These are phyloP conservation scores for Diarsia brunnea DNA, from an alignment of 2,888 invertebrate genomes.

Conservation along the genomic window DNA sequence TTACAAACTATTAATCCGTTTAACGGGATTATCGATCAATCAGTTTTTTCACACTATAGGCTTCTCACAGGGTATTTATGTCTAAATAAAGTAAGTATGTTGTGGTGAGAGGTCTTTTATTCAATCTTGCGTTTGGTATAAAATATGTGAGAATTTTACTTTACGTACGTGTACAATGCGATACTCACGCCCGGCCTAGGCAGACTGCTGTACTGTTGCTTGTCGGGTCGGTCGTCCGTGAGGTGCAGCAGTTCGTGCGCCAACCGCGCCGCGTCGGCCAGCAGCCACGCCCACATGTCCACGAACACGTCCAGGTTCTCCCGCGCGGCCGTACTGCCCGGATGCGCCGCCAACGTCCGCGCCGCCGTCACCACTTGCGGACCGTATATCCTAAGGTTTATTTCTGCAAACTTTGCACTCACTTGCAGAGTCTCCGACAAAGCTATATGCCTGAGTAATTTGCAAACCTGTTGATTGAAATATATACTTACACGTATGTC, in stretches of 20 bases:
- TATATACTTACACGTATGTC: constrained; percentile 12
- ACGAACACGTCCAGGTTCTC: constrained; percentile 99
- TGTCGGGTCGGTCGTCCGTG: constrained; percentile 91
- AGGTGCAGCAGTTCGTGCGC: constrained; percentile 97
- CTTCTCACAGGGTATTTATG: not conserved
- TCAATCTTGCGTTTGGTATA: no score
- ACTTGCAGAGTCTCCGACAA: constrained; percentile 98
- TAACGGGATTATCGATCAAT: no score
- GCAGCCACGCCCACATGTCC: constrained; percentile 98
- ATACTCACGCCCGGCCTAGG: constrained; percentile 97
- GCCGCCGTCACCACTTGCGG: constrained; percentile 98
- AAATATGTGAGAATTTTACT: not conserved
- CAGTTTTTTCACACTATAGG: not conserved
- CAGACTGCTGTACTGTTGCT: constrained; percentile 95
- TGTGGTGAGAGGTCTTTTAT: not conserved
- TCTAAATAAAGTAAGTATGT: not conserved
- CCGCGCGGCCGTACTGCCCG: constrained; percentile 98
- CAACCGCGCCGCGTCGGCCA: constrained; percentile 97
- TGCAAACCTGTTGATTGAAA: constrained; percentile 94
- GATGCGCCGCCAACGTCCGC: constrained; percentile 97
- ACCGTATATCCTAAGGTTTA: constrained; percentile 98
- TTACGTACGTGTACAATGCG: constrained; percentile 43
- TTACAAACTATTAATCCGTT: no score
- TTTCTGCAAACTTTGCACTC: constrained; percentile 98
- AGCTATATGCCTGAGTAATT: constrained; percentile 98